Evolutionary conservation across 2,888 invertebrate species (phyloP).

Genomic region (Ophion costatus): DNA sequence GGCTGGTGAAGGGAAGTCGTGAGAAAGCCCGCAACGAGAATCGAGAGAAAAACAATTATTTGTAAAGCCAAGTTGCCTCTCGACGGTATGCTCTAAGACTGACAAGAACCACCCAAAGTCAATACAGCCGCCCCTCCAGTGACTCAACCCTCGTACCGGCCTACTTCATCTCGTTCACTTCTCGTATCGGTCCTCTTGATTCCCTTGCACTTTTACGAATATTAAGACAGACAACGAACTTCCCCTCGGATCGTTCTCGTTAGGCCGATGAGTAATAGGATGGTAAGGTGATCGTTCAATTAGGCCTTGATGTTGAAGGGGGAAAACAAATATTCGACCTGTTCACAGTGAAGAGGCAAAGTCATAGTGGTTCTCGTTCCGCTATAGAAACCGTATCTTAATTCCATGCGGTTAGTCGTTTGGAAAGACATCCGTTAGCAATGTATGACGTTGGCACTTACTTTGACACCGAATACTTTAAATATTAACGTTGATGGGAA

Average conservation of each 20-base stretch:
- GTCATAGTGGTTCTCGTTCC: no score
- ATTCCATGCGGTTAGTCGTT: neutral
- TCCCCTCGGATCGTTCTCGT: neutral
- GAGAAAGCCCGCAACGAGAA: neutral
- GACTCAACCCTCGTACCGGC: slow-evolving; percentile 1
- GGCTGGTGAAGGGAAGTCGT: neutral
- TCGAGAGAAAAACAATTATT: slow-evolving; percentile 58
- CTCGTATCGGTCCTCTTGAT: slow-evolving; percentile 11
- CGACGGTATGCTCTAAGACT: slow-evolving; percentile 51
- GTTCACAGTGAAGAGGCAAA: neutral
- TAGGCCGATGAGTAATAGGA: neutral
- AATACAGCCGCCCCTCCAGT: slow-evolving; percentile 10
- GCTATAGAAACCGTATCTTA: neutral
- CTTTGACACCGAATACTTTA: neutral
- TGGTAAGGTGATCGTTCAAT: slow-evolving; percentile 28
- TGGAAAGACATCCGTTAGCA: neutral
- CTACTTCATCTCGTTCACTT: neutral
- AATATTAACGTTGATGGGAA: neutral
- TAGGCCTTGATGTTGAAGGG: slow-evolving; percentile 32
- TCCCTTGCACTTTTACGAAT: slow-evolving; percentile 26
- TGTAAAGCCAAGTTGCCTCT: slow-evolving; percentile 54
- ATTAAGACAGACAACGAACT: slow-evolving; percentile 34
- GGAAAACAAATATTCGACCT: slow-evolving; percentile 33
- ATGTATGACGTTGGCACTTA: neutral
- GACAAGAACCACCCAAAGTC: slow-evolving; percentile 22